Evolutionary conservation across 1,140 invertebrate species (phyloP).

Genomic region (Lepidostoma basale): DNA sequence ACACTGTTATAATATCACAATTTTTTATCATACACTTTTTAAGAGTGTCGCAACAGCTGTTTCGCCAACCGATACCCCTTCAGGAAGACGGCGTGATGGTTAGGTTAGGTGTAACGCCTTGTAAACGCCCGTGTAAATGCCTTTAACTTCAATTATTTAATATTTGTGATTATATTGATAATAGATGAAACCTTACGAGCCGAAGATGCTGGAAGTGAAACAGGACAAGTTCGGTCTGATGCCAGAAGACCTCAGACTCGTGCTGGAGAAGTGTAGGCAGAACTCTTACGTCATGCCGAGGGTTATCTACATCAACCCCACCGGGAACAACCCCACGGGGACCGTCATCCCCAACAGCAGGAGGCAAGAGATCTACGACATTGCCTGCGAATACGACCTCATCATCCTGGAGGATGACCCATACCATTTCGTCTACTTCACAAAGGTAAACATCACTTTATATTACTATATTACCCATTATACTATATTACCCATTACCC

Average conservation of each 20-base stretch:
- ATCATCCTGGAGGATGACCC: conserved; percentile 79
- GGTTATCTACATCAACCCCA: conserved; percentile 63
- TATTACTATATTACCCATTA: too few relatives aligned
- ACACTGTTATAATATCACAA: too few relatives aligned
- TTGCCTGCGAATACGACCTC: conserved; percentile 73
- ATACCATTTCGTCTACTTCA: conserved; percentile 74
- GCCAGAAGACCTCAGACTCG: conserved; percentile 55
- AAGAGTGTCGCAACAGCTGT: too few relatives aligned
- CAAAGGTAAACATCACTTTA: conserved; percentile 55
- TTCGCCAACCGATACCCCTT: too few relatives aligned
- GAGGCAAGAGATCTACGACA: conserved; percentile 70
- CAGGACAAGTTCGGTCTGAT: conserved; percentile 62
- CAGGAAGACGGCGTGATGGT: too few relatives aligned
- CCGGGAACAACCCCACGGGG: conserved; percentile 71
- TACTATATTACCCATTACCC: too few relatives aligned
- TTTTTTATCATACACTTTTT: too few relatives aligned
- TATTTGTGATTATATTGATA: not conserved
- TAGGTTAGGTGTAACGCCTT: too few relatives aligned
- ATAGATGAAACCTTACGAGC: conserved; percentile 61
- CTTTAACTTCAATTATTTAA: too few relatives aligned
- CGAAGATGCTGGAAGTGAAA: conserved; percentile 59
- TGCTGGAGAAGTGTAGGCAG: conserved; percentile 55
- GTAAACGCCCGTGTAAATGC: too few relatives aligned
- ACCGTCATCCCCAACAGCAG: conserved; percentile 66
- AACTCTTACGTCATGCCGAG: conserved; percentile 63